Percentiles rank a stretch among this genome's conserved stretches.
phyloP scores from a whole-genome alignment of 2,797 vertebrate species.

The Enteromius fasciolatus region DNA sequence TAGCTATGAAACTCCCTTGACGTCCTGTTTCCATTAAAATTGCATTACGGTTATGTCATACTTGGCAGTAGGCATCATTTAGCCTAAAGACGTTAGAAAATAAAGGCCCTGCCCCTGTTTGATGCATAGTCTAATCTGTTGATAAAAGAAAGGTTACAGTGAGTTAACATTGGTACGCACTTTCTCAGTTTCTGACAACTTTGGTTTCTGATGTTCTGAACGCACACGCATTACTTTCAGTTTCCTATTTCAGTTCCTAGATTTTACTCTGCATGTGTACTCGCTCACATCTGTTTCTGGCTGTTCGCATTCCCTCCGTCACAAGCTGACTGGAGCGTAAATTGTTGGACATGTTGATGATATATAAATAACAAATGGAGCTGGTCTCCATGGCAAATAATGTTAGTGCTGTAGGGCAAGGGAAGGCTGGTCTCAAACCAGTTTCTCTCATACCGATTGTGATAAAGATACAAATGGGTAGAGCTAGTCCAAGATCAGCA shows the following conservation, averaged over 20 bases:
- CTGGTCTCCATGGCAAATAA: conserved; percentile 11
- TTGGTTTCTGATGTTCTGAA: conserved; percentile 11
- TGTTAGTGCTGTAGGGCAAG: not conserved
- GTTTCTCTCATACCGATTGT: conserved; percentile 1
- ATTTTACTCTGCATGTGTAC: conserved; percentile 32
- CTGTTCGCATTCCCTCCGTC: conserved; percentile 52
- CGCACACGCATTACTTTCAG: conserved; percentile 5
- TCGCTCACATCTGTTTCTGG: conserved; percentile 69
- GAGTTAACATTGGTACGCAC: not conserved
- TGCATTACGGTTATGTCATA: conserved; percentile 76
- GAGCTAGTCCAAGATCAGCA: not conserved
- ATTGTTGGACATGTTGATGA: conserved; percentile 49
- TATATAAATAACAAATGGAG: conserved; percentile 51
- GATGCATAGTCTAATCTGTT: conserved; percentile 20
- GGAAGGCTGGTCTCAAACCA: conserved; percentile 8
- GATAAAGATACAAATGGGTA: conserved; percentile 1
- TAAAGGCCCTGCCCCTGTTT: conserved; percentile 33
- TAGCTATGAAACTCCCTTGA: conserved; percentile 64
- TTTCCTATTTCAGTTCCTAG: conserved; percentile 33
- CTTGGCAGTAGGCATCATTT: conserved; percentile 69
- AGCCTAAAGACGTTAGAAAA: conserved; percentile 51
- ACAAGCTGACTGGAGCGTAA: conserved; percentile 43
- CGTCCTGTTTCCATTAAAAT: conserved; percentile 82
- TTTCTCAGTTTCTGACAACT: conserved; percentile 8
- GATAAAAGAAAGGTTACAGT: not conserved